These are phyloP conservation scores for Orchesella flavescens DNA, from an alignment of 2,888 invertebrate species.

Conservation along the genomic window DNA sequence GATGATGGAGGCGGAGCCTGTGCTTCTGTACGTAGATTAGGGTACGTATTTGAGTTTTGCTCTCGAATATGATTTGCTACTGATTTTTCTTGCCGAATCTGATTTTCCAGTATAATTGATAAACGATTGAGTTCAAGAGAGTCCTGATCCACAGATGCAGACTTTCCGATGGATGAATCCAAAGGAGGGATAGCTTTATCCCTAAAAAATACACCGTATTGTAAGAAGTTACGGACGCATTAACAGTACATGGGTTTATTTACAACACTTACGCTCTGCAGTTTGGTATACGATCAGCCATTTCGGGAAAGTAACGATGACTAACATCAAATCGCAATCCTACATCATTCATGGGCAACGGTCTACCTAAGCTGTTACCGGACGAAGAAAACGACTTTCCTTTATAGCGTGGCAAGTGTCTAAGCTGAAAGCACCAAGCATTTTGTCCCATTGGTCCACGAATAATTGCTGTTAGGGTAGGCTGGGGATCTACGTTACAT, in stretches of 20 bases:
- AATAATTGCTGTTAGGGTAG: conserved; percentile 90
- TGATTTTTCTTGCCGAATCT: conserved; percentile 70
- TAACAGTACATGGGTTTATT: background rate
- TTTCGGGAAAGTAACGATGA: conserved; percentile 86
- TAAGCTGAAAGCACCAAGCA: conserved; percentile 92
- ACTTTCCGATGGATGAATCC: conserved; percentile 55
- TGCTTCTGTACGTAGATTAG: conserved; percentile 78
- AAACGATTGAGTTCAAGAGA: conserved; percentile 81
- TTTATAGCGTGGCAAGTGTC: conserved; percentile 90
- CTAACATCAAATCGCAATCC: conserved; percentile 81
- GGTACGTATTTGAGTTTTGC: conserved; percentile 70
- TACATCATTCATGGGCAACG: conserved; percentile 84
- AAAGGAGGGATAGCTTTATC: conserved; percentile 92
- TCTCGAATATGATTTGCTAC: conserved; percentile 70
- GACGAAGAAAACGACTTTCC: conserved; percentile 74
- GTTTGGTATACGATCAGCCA: conserved; percentile 84
- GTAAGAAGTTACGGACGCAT: too few species aligned
- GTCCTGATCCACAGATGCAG: conserved; percentile 70
- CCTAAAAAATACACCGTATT: conserved; percentile 75
- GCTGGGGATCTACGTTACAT: conserved; percentile 85
- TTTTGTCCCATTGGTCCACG: conserved; percentile 95
- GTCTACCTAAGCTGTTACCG: conserved; percentile 81
- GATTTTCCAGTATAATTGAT: conserved; percentile 83
- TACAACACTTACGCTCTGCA: conserved; percentile 82
- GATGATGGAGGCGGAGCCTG: conserved; percentile 87